These are phyloP conservation scores for Pteronotus mesoamericanus DNA, from an alignment of 2,797 vertebrate genomes.

Conservation along the genomic window DNA sequence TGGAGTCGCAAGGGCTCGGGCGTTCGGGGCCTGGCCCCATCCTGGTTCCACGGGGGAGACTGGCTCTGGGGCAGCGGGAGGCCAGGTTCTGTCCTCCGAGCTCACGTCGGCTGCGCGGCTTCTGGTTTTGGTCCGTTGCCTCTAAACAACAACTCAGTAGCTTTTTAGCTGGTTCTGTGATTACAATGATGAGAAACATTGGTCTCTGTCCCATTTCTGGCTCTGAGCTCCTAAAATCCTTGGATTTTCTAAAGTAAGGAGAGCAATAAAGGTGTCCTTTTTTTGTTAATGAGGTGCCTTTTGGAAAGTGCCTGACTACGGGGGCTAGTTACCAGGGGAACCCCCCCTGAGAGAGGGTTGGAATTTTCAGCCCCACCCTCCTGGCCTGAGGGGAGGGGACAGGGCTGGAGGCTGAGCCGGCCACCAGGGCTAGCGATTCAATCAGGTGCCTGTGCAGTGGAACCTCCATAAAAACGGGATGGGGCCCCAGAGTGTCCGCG, in stretches of 20 bases:
- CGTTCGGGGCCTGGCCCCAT: accelerated
- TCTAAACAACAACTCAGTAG: neutral
- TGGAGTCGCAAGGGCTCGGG: neutral
- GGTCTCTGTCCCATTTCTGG: neutral
- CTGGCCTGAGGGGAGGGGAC: neutral
- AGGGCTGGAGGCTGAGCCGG: neutral
- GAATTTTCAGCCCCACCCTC: neutral
- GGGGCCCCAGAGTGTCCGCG: neutral
- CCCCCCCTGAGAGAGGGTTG: no score
- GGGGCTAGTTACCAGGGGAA: neutral
- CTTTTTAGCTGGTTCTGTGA: neutral
- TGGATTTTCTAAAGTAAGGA: neutral
- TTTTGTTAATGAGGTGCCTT: neutral
- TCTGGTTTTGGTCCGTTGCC: no score
- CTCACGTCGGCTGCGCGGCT: neutral
- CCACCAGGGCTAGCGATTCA: neutral
- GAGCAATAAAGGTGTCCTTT: neutral
- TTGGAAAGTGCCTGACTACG: neutral
- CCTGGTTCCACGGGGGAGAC: neutral
- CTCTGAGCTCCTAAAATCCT: neutral
- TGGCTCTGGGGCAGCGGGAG: neutral
- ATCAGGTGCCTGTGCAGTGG: neutral
- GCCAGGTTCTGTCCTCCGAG: neutral
- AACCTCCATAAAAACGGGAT: neutral
- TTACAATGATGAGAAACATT: neutral